Evolutionary conservation across 2,113 vertebrate species (phyloP), one percentile per base, ranked within the genome.

Genomic region (Ammodytes dubius): DNA sequence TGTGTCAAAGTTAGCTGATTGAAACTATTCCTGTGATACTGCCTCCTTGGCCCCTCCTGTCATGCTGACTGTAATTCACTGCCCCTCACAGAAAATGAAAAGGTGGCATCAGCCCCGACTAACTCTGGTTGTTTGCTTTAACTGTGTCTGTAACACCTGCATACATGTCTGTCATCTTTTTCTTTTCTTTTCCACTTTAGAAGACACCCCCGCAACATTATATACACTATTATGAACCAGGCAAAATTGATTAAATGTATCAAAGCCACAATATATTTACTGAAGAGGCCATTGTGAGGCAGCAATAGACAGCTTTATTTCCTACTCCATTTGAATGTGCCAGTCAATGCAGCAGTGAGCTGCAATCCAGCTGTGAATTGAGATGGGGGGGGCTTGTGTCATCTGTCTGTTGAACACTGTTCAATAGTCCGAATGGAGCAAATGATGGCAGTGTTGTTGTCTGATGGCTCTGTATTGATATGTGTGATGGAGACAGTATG

Each of bases 381-480:
- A 45, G 67, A 50, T 12, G 15, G 50, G 4, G 2, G 4, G 3
- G 3, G 40, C 42, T 39, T 3, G 14, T 35, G 61, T 54, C 43
- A 68, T 78, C 56, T 50, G 46, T 85, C 27, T 27, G 27, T 66
- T 66, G 39, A 61, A 70, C 5, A 6, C 17, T 73, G 65, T 45
- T 84, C 66, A 70, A 39, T 81, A 59, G 58, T 83, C 65, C 47
- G 13, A n/a, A 45, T 6, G n/a, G 27, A 77, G 50, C 27, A 64
- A 70, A 61, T 60, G 1, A 63, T 47, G 49, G 39, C 37, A 61
- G 64, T 40, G 42, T 67, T 68, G 40, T 40, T 71, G 73, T 75
- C 69, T 58, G 74, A 76, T 64, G 60, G 46, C 45, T 69, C 49
- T 2, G 4, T 75, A 76, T 85, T 81, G 86, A 85, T 77, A 35